phyloP scores from a whole-genome alignment of 2,888 invertebrate genomes.

The Cyclophora punctaria region DNA sequence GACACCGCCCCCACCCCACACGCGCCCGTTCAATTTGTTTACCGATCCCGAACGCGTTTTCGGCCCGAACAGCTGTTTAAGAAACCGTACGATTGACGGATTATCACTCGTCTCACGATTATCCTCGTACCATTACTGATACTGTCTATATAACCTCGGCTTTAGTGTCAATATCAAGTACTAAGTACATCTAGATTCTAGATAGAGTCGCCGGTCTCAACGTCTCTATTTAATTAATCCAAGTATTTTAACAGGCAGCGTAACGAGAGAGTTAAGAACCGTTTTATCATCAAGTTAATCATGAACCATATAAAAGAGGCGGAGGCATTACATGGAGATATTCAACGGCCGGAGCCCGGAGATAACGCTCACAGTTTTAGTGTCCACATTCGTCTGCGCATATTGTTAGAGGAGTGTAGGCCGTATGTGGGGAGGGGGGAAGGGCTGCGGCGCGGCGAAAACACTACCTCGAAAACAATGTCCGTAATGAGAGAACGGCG shows the following conservation, averaged over 20 bases:
- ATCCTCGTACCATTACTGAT: no score
- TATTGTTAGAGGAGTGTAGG: constrained; percentile 13
- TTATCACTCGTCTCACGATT: no score
- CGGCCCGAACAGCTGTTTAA: constrained; percentile 20
- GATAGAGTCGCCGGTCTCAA: no score
- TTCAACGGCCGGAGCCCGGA: constrained; percentile 1
- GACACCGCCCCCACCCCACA: constrained; percentile 37
- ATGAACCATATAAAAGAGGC: constrained; percentile 1
- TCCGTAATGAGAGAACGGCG: constrained; percentile 45
- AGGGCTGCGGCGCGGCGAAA: constrained; percentile 36
- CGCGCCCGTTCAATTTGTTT: constrained; percentile 15
- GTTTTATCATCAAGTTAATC: constrained; percentile 7
- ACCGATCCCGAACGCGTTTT: constrained; percentile 16
- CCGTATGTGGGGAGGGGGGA: constrained; percentile 12
- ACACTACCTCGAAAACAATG: constrained; percentile 44
- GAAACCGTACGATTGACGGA: constrained; percentile 1
- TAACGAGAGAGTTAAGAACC: no score
- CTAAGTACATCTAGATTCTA: no score
- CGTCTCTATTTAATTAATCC: no score
- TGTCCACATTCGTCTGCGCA: constrained; percentile 27
- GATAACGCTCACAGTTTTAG: constrained; percentile 18
- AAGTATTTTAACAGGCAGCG: no score
- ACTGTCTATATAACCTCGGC: no score
- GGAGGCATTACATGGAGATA: not conserved
- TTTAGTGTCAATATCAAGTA: no score